Evolutionary conservation across 2,888 invertebrate species (phyloP).

Genomic region (Metalampra italica): DNA sequence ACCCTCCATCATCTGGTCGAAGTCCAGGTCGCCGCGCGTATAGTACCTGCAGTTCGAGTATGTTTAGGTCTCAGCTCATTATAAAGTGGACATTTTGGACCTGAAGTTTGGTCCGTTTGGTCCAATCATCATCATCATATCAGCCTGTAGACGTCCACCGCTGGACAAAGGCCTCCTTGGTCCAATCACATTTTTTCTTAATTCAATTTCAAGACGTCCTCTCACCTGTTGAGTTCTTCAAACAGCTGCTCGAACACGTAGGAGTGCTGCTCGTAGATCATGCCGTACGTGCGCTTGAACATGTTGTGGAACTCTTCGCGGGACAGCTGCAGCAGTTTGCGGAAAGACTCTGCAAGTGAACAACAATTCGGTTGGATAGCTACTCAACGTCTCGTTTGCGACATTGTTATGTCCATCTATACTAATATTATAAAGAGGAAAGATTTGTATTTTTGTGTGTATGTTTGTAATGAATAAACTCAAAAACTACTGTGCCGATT

Average conservation of each 20-base stretch:
- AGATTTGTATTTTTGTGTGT: no score
- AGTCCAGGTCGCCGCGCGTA: conserved; percentile 88
- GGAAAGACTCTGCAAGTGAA: conserved; percentile 88
- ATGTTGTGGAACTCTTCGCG: conserved; percentile 94
- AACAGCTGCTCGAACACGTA: conserved; percentile 96
- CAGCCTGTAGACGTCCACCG: no score
- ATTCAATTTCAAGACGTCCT: no score
- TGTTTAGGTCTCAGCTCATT: background rate
- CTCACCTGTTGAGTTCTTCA: conserved; percentile 86
- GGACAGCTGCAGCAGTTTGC: conserved; percentile 88
- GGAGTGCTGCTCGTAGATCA: conserved; percentile 95
- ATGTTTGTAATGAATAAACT: no score
- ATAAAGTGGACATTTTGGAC: no score
- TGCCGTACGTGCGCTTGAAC: conserved; percentile 97
- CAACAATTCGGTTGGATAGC: conserved; percentile 1
- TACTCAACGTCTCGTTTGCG: background rate
- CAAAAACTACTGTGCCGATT: no score
- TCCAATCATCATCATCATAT: no score
- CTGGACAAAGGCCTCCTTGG: no score
- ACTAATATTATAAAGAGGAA: no score
- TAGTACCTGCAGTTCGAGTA: conserved; percentile 82
- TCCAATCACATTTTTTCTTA: no score
- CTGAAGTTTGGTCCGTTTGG: no score
- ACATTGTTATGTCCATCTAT: no score
- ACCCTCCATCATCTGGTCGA: conserved; percentile 92